Base-by-base conservation (phyloP, 2,113 vertebrate species). In the Labrus mixtus region DNA sequence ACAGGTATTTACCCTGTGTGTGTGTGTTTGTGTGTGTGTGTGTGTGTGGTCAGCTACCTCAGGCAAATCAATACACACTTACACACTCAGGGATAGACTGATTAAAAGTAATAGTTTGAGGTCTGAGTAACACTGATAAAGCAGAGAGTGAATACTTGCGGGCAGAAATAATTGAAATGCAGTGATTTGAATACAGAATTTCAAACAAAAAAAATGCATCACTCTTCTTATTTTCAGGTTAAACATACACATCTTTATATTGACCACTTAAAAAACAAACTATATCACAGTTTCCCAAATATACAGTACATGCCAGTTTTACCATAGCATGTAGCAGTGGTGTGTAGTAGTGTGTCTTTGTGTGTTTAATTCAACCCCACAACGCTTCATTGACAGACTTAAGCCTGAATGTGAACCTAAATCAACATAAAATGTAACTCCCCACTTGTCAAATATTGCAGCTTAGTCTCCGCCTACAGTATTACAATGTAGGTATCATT, bases 1-100 rank as follows among this genome's bases (percentile, higher is more conserved):
- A 76, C 22, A 48, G 72, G 55, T 55, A 41, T 41, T 69, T 19
- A 53, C 48, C 60, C 8, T 39, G 0, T 51, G 20, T 61, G 13
- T 23, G 39, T 61, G 20, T 45, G 59, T 45, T 17, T 45, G 53
- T 78, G 73, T 71, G 19, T 39, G 0, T 50, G 20, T 61, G 12
- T 43, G 37, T 61, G n/a, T 43, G 59, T 45, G 23, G 57, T 79
- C 25, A 81, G 67, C 70, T 79, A 87, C 86, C 84, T 85, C 78
- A 69, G 79, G 81, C 87, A 73, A 90, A 87, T 84, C 82, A 58
- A 82, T 84, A 84, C 71, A 61, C 59, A 22, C 22, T 77, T 56
- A 53, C 68, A 74, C 59, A 23, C 39, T 66, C 54, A 20, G 60
- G 13, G 54, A 61, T 23, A 1, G 59, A 76, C 51, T 72, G 68